phyloP scores from a whole-genome alignment of 2,113 vertebrate genomes.

The Rhabdornis inornatus region DNA sequence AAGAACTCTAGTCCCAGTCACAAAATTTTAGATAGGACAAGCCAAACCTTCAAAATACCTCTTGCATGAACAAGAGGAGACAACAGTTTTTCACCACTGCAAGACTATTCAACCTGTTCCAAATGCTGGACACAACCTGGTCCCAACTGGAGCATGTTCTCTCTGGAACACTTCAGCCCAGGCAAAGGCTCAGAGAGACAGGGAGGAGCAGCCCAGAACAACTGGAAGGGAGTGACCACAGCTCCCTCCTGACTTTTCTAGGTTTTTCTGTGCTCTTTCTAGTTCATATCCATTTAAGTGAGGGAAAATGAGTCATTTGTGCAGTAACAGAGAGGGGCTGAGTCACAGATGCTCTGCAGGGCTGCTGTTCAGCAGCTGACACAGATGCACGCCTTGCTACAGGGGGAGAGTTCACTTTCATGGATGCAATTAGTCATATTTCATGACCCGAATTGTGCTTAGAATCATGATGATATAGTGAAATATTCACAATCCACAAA shows the following conservation, averaged over 20 bases:
- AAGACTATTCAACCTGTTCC: not conserved
- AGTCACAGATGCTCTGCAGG: not conserved
- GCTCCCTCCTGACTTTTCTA: not conserved
- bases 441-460: not conserved
- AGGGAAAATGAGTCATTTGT: not conserved
- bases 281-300: not conserved
- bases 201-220: rapidly evolving
- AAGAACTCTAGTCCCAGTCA: not conserved
- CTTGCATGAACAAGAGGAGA: not conserved
- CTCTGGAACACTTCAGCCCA: not conserved
- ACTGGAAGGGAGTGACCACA: rapidly evolving
- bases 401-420: not conserved
- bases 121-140: rapidly evolving
- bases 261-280: not conserved
- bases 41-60: not conserved
- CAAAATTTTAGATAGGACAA: not conserved
- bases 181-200: not conserved
- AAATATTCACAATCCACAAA: not conserved
- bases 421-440: not conserved
- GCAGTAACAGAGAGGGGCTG: not conserved
- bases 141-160: not conserved
- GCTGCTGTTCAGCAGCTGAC: not conserved
- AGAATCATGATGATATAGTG: not conserved
- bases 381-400: not conserved
- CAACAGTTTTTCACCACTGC: not conserved